Evolutionary conservation across 2,888 invertebrate species (phyloP).

Genomic region (Mesodorylaimus sp.): DNA sequence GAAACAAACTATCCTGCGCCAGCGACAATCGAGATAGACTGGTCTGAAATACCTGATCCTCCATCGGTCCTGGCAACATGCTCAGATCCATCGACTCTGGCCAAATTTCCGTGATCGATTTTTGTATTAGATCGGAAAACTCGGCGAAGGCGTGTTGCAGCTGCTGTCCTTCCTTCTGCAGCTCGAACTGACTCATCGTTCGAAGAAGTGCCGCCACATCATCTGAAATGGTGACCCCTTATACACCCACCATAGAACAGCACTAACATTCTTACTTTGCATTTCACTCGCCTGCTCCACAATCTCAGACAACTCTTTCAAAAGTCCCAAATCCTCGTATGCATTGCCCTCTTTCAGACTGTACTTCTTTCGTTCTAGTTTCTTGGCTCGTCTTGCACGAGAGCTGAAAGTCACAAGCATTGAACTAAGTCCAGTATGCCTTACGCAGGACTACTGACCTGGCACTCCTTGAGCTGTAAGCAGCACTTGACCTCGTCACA

Average conservation of each 20-base stretch:
- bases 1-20: no score
- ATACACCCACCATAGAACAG: no score
- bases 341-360: slow-evolving; percentile 4
- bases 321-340: slow-evolving; percentile 9
- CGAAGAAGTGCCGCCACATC: no score
- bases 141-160: no score
- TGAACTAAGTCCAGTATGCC: no score
- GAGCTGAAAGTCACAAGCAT: not conserved
- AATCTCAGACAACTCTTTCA: slow-evolving; percentile 1
- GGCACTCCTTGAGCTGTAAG: no score
- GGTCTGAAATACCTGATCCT: not conserved
- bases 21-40: no score
- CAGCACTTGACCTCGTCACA: not conserved
- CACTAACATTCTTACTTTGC: not conserved
- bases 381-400: slow-evolving; percentile 3
- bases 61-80: slow-evolving; percentile 1
- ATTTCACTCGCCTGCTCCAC: not conserved
- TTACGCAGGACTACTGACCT: no score
- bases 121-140: no score
- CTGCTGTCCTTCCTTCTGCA: no score
- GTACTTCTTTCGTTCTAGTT: slow-evolving; percentile 3
- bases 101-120: slow-evolving; percentile 1
- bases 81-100: not conserved
- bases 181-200: no score
- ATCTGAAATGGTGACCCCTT: no score